Conservation (phyloP, 1,140 invertebrate species). For the Brachystomella parvula region DNA sequence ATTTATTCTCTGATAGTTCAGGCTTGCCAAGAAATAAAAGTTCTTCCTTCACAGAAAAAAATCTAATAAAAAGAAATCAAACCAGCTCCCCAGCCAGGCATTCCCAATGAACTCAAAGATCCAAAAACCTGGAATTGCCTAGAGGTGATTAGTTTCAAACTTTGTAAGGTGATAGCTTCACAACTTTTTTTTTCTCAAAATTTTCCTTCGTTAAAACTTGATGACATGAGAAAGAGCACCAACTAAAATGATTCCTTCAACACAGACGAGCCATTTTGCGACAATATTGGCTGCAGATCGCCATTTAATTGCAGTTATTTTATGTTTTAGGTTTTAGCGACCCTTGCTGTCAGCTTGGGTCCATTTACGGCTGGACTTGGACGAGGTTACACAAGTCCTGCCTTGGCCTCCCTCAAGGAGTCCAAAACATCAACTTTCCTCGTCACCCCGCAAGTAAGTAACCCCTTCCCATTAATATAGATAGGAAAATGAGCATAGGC, state of each 20-base stretch:
- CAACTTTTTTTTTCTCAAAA: background rate
- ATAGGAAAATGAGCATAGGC: too few relatives aligned
- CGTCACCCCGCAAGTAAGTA: conserved; percentile 34
- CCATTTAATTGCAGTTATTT: background rate
- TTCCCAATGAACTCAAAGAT: too few relatives aligned
- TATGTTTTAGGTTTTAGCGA: conserved; percentile 58
- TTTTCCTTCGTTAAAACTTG: background rate
- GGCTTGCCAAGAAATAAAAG: too few relatives aligned
- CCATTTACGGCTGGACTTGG: conserved; percentile 69
- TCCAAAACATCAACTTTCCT: conserved; percentile 32
- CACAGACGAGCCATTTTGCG: background rate
- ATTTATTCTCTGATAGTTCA: too few relatives aligned
- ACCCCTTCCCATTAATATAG: too few relatives aligned
- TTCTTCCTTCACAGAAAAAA: too few relatives aligned
- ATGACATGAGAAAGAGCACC: background rate
- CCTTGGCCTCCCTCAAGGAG: conserved; percentile 69
- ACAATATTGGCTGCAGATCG: background rate
- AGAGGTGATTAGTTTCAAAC: background rate
- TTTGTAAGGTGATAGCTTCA: background rate
- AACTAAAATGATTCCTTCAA: background rate
- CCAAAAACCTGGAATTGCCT: too few relatives aligned
- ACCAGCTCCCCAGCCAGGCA: too few relatives aligned
- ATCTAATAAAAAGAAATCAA: too few relatives aligned
- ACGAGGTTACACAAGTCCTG: conserved; percentile 75
- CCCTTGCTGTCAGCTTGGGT: conserved; percentile 67